A percentile compares a stretch with the other conserved stretches of the same genome.
Conservation (phyloP, 2,797 vertebrate genomes). For the Decapterus maruadsi region DNA sequence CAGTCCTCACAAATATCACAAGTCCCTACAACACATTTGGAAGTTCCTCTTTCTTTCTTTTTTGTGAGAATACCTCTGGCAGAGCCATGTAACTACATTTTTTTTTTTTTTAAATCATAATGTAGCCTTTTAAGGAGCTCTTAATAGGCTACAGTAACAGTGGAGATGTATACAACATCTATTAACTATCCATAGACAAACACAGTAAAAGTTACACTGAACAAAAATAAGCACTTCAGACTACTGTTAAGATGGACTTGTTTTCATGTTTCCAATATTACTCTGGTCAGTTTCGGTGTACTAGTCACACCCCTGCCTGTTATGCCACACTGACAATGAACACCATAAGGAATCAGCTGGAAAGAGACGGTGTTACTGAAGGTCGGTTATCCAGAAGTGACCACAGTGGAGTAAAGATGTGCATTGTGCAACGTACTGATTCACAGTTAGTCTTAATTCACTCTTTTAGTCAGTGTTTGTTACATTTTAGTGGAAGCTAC, state of each 20-base stretch:
- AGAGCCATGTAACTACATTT: not conserved
- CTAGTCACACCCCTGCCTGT: slow-evolving; percentile 9
- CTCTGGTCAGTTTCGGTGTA: not conserved
- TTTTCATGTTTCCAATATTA: not conserved
- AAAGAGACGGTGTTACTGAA: not conserved
- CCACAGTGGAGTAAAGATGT: not conserved
- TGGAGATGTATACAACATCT: not conserved
- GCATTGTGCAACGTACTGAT: not conserved
- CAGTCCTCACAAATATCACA: slow-evolving; percentile 75
- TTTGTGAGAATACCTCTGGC: slow-evolving; percentile 7
- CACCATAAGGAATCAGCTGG: not conserved
- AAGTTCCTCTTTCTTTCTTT: slow-evolving; percentile 33
- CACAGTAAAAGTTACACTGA: not conserved
- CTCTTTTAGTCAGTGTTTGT: not conserved
- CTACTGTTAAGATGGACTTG: not conserved
- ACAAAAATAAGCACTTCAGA: not conserved
- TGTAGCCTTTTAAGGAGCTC: slow-evolving; percentile 12
- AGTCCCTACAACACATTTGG: slow-evolving; percentile 65
- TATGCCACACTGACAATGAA: not conserved
- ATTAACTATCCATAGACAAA: not conserved
- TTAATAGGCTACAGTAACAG: slow-evolving; percentile 10
- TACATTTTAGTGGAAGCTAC: not conserved
- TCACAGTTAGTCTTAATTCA: not conserved
- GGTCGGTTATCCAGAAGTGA: not conserved
- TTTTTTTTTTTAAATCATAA: not conserved